Conservation (phyloP, 2,888 invertebrate genomes). For the Lacanobia oleracea region DNA sequence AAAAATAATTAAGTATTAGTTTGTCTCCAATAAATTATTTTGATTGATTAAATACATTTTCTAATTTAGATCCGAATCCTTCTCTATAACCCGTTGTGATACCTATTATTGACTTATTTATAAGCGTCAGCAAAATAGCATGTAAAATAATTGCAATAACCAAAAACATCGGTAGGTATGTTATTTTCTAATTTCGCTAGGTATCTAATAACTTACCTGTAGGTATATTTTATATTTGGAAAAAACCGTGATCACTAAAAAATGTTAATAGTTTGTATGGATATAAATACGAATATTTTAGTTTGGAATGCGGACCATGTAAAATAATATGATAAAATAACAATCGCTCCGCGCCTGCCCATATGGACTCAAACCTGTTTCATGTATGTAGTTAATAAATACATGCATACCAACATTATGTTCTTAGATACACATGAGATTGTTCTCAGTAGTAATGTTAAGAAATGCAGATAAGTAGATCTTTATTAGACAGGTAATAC, state of each 20-base stretch:
- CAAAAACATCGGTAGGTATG: background rate
- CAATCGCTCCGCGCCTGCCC: slow-evolving; percentile 79
- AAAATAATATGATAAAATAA: slow-evolving; percentile 84
- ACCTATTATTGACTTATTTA: no score
- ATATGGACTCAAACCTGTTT: slow-evolving; percentile 85
- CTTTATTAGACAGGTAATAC: background rate
- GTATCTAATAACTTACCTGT: slow-evolving; percentile 29
- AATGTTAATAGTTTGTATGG: slow-evolving; percentile 59
- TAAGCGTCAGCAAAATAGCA: no score
- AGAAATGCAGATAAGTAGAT: background rate
- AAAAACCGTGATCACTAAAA: slow-evolving; percentile 65
- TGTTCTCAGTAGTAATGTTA: slow-evolving; percentile 25
- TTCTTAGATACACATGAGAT: slow-evolving; percentile 62
- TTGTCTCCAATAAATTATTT: no score
- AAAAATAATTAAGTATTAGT: no score
- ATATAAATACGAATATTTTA: slow-evolving; percentile 68
- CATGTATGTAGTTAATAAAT: slow-evolving; percentile 69
- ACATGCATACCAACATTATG: slow-evolving; percentile 67
- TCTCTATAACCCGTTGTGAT: no score
- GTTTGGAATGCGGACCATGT: slow-evolving; percentile 81
- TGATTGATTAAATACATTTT: no score
- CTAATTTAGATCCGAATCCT: background rate
- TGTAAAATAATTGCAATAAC: slow-evolving; percentile 9
- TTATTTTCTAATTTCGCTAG: slow-evolving; percentile 55
- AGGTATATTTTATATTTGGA: slow-evolving; percentile 59